Conservation (phyloP, 2,113 vertebrate genomes). For the Gallinago jamesoni region DNA sequence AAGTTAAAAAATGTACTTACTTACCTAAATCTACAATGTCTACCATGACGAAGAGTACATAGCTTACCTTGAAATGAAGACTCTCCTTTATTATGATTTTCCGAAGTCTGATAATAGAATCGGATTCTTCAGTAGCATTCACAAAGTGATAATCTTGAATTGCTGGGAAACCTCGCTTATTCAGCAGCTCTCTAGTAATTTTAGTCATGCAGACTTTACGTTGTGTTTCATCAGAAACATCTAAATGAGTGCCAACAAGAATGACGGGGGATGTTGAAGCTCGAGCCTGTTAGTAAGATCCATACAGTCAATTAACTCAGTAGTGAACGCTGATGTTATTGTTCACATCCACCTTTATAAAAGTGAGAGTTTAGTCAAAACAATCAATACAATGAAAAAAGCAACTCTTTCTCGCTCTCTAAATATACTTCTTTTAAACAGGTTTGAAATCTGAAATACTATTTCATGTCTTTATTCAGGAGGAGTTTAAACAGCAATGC, state of each 20-base stretch:
- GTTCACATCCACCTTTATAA: neutral
- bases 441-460: neutral
- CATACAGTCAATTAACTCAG: neutral
- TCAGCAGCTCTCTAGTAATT: constrained; percentile 85
- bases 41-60: neutral
- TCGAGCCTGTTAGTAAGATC: constrained; percentile 76
- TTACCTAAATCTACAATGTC: neutral
- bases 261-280: constrained; percentile 92
- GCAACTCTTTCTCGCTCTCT: neutral
- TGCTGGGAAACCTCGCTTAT: constrained; percentile 86
- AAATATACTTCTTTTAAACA: neutral
- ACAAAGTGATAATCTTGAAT: constrained; percentile 89
- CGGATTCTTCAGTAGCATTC: constrained; percentile 85
- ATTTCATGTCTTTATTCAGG: neutral
- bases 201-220: constrained; percentile 83
- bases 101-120: constrained; percentile 85
- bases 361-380: neutral
- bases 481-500: neutral
- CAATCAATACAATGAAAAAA: neutral
- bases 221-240: constrained; percentile 84
- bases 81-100: constrained; percentile 87
- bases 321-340: neutral
- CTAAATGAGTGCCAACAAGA: constrained; percentile 91
- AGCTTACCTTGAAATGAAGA: constrained; percentile 87
- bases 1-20: neutral